Evolutionary conservation across 2,797 vertebrate genomes (phyloP).

Genomic region (Neomorphus geoffroyi): DNA sequence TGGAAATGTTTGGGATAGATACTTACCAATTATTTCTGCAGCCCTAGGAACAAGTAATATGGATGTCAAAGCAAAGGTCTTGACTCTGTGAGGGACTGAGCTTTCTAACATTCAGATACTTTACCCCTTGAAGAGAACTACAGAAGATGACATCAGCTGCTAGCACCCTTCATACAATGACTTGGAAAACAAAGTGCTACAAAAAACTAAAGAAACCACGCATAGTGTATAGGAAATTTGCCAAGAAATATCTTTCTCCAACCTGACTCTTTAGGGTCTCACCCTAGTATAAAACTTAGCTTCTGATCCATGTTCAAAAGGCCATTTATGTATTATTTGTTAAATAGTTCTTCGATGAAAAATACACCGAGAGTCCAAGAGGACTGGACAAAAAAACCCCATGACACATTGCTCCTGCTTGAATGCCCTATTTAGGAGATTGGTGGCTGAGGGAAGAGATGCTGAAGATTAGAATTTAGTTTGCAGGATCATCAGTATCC

Average conservation of each 20-base stretch:
- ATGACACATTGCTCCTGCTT: not conserved
- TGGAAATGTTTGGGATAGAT: not conserved
- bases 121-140: not conserved
- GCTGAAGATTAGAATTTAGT: not conserved
- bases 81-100: not conserved
- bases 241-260: not conserved
- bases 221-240: not conserved
- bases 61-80: not conserved
- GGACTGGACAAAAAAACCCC: not conserved
- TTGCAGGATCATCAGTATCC: not conserved
- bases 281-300: not conserved
- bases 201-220: not conserved
- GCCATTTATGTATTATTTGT: not conserved
- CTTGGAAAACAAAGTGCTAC: not conserved
- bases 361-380: not conserved
- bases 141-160: not conserved
- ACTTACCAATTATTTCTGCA: not conserved
- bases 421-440: not conserved
- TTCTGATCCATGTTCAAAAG: not conserved
- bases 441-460: not conserved
- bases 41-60: not conserved
- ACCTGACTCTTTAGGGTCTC: not conserved
- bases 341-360: not conserved
- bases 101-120: not conserved
- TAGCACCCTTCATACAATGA: not conserved